Evolutionary conservation across 2,113 vertebrate genomes (phyloP).

Genomic region (Orcinus orca): DNA sequence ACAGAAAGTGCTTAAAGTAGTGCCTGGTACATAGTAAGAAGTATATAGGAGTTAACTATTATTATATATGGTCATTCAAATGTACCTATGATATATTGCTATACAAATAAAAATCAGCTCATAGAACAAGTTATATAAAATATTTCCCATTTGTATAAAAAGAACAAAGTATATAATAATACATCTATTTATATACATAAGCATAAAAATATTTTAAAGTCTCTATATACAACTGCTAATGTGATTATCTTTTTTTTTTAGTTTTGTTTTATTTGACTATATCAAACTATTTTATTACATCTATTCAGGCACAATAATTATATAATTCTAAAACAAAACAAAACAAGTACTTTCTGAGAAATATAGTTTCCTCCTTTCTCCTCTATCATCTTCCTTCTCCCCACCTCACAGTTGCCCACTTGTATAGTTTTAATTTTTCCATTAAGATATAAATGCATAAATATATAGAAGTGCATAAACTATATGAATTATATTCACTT

Average conservation of each 20-base stretch:
- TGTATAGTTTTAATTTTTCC: too few relatives aligned
- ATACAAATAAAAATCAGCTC: conserved; percentile 13
- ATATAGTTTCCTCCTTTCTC: too few relatives aligned
- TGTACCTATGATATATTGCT: neutral
- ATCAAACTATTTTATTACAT: too few relatives aligned
- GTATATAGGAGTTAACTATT: neutral
- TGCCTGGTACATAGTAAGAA: neutral
- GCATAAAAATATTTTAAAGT: conserved; percentile 8
- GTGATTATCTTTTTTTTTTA: neutral
- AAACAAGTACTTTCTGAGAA: too few relatives aligned
- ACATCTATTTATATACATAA: neutral
- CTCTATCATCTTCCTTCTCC: too few relatives aligned
- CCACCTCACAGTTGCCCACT: too few relatives aligned
- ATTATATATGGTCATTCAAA: neutral
- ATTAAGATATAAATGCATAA: too few relatives aligned
- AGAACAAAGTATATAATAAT: neutral
- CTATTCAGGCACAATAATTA: too few relatives aligned
- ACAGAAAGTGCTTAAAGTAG: neutral
- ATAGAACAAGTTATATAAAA: neutral
- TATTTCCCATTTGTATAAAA: conserved; percentile 23
- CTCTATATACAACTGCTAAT: neutral
- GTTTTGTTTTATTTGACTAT: too few relatives aligned
- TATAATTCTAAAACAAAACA: too few relatives aligned
- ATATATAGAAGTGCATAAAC: too few relatives aligned
- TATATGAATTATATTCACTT: too few relatives aligned